phyloP scores from a whole-genome alignment of 2,113 vertebrate genomes.

The Monarcha castaneiventris region DNA sequence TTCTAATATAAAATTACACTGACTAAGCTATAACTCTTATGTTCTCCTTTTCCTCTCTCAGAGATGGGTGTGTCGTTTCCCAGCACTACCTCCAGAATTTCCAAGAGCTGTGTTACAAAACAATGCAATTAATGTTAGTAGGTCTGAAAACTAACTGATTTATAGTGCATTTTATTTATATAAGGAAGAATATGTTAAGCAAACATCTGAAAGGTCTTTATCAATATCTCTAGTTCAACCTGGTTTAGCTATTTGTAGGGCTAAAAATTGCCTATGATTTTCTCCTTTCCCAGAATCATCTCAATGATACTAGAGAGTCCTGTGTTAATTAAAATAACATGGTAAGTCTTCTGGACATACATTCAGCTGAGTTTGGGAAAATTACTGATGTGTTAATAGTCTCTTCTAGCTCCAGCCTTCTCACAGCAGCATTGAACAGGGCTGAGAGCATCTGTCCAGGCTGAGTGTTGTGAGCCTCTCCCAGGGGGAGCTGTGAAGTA shows the following conservation, averaged over 20 bases:
- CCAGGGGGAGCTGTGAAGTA: neutral
- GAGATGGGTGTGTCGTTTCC: neutral
- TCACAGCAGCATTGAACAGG: fast-evolving
- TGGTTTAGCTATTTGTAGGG: neutral
- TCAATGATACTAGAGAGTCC: neutral
- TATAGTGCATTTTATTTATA: neutral
- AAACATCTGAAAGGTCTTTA: neutral
- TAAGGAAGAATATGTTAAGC: neutral
- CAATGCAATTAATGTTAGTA: neutral
- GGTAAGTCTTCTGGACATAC: neutral
- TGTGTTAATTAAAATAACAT: neutral
- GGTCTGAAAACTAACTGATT: neutral
- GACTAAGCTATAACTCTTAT: neutral
- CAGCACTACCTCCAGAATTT: neutral
- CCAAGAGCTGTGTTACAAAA: neutral
- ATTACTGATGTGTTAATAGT: neutral
- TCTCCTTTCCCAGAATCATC: neutral
- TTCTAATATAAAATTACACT: neutral
- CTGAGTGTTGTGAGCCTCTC: neutral
- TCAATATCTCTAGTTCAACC: neutral
- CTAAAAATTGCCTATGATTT: neutral
- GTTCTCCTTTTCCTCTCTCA: neutral
- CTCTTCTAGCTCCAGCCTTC: neutral
- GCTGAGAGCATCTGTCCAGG: neutral
- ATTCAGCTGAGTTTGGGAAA: neutral